Percentiles rank a stretch among this genome's conserved stretches.
Conservation (phyloP, 2,888 invertebrate species). For the Microdon myrmicae region DNA sequence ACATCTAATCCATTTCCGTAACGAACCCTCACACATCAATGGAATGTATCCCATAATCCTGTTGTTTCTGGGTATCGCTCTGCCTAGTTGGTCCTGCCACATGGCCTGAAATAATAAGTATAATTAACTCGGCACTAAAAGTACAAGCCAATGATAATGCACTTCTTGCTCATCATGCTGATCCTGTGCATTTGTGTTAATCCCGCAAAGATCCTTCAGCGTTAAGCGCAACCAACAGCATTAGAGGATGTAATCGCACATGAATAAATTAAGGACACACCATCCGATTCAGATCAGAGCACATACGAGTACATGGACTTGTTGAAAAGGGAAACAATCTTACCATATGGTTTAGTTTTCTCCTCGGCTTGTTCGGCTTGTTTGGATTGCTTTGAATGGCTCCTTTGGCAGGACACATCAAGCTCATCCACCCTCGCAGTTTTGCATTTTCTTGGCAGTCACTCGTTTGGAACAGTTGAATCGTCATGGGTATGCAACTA, state of each 20-base stretch:
- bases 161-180: not conserved
- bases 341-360: constrained; percentile 49
- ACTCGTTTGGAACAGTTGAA: constrained; percentile 10
- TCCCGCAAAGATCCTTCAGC: constrained; percentile 29
- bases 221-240: constrained; percentile 53
- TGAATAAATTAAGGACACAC: constrained; percentile 64
- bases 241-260: constrained; percentile 66
- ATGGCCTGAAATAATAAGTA: too few species aligned
- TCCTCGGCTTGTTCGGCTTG: constrained; percentile 25
- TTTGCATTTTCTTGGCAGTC: constrained; percentile 22
- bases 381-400: not conserved
- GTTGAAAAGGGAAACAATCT: constrained; percentile 37
- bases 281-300: too few species aligned
- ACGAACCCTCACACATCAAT: too few species aligned
- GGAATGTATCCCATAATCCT: too few species aligned
- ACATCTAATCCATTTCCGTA: too few species aligned
- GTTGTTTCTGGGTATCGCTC: too few species aligned
- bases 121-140: too few species aligned
- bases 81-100: too few species aligned
- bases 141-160: too few species aligned
- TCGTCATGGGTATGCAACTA: constrained; percentile 42
- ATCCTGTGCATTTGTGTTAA: constrained; percentile 33
- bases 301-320: too few species aligned
- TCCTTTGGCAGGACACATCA: too few species aligned
- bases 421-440: constrained; percentile 24